Evolutionary conservation across 2,113 vertebrate genomes (phyloP), one percentile per base, ranked within the genome.

Genomic region (Neolamprologus caudopunctatus): DNA sequence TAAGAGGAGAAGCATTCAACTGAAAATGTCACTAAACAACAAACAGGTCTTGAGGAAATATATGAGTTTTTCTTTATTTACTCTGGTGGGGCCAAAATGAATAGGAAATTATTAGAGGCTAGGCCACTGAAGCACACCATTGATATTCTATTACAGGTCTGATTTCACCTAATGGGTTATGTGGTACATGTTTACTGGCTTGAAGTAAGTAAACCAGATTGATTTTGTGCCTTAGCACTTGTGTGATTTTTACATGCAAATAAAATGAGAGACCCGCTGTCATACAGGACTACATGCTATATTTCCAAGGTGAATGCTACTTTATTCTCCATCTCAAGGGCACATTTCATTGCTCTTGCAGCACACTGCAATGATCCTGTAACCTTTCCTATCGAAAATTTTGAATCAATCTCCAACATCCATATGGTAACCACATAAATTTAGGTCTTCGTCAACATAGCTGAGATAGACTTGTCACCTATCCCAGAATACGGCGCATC

Each of bases 371-470:
- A 81, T 90, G 91, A 93, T 94, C 90, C 87, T 33, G 40, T 92
- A 92, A 94, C 95, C 95, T 95, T 90, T 91, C 35, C 91, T 45
- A 93, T 94, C 50, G n/a, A 90, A 91, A 87, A 86, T 87, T 83
- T 87, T 88, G 92, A 94, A 93, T 93, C 92, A 93, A 91, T 92
- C 87, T 79, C 87, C 93, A 86, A 83, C 93, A 92, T 93, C 92
- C 91, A 93, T 93, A 95, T 95, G 93, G 93, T 95, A 94, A 95
- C 94, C 94, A 95, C 94, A 96, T 95, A 95, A 94, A 96, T 95
- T 95, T 95, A 91, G 90, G 93, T 84, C 92, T 93, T 94, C 95
- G 95, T 96, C 95, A 96, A 91, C 94, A 94, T 89, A 85, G 93
- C 94, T 82, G 84, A 85, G 35, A 89, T 92, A 92, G 90, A 92